Conservation (phyloP, 1,140 invertebrate species). For the Drosophila mojavensis region DNA sequence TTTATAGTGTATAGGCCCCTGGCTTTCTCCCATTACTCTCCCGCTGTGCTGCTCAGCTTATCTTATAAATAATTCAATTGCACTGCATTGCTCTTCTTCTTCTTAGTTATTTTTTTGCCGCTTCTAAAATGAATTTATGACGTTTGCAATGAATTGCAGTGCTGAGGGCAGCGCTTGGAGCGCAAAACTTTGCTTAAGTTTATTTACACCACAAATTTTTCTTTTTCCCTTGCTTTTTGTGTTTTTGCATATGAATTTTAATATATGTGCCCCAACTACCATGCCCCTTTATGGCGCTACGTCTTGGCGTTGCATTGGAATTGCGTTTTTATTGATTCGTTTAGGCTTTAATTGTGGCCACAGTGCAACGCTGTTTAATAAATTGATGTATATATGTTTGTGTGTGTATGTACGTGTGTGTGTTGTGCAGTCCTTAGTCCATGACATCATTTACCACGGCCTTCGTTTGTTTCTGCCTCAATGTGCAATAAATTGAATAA, state of each 20-base stretch:
- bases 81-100: background rate
- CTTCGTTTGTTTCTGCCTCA: conserved; percentile 12
- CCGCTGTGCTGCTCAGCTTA: background rate
- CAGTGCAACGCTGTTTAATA: background rate
- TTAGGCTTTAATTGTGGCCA: conserved; percentile 33
- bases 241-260: conserved; percentile 49
- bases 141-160: conserved; percentile 39
- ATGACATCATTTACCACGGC: conserved; percentile 42
- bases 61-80: conserved; percentile 47
- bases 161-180: conserved; percentile 1
- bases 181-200: conserved; percentile 25
- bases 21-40: background rate
- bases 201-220: conserved; percentile 46
- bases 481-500: conserved; percentile 17
- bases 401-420: background rate
- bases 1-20: background rate
- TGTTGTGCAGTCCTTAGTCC: conserved; percentile 17
- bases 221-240: too few relatives aligned
- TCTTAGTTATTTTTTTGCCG: background rate
- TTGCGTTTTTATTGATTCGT: conserved; percentile 53
- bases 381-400: background rate
- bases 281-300: background rate
- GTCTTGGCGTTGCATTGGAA: conserved; percentile 24
- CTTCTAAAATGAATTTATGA: conserved; percentile 38
- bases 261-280: background rate